Conservation (phyloP, 2,113 vertebrate species). For the Xenopus borealis region DNA sequence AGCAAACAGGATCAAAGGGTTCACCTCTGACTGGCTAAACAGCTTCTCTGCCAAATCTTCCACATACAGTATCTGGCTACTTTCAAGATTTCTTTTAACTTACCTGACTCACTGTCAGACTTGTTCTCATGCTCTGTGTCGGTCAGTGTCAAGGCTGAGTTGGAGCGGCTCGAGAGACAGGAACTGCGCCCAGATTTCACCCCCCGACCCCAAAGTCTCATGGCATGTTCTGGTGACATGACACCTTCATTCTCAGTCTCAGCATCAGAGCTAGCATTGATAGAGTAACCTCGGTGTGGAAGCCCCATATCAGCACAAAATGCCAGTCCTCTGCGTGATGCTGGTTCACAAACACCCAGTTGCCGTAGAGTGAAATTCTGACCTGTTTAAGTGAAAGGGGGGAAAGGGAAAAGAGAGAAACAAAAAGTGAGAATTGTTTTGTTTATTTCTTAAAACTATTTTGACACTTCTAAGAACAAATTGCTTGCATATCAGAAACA, state of each 20-base stretch:
- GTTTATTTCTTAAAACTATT: no score
- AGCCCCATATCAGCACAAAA: constrained; percentile 95
- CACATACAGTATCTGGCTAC: not conserved
- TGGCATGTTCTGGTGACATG: constrained; percentile 91
- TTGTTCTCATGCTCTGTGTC: constrained; percentile 97
- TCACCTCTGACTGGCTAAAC: not conserved
- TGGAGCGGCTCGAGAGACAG: constrained; percentile 93
- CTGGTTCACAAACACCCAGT: constrained; percentile 91
- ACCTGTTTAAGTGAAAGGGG: constrained; percentile 77
- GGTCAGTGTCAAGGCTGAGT: constrained; percentile 94
- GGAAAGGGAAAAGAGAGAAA: constrained; percentile 60
- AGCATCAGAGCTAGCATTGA: constrained; percentile 82
- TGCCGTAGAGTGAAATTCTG: constrained; percentile 97
- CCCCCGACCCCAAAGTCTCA: constrained; percentile 91
- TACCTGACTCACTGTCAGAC: constrained; percentile 93
- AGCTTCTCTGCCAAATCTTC: not conserved
- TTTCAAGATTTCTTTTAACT: constrained; percentile 60
- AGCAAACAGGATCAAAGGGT: not conserved
- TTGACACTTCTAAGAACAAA: no score
- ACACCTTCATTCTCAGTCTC: constrained; percentile 89
- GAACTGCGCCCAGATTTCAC: constrained; percentile 89
- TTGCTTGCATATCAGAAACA: no score
- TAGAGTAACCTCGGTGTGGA: constrained; percentile 88
- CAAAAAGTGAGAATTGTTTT: constrained; percentile 58
- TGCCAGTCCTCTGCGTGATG: constrained; percentile 86